Evolutionary conservation across 2,888 invertebrate species (phyloP).

Genomic region (Drosophila subquinaria): DNA sequence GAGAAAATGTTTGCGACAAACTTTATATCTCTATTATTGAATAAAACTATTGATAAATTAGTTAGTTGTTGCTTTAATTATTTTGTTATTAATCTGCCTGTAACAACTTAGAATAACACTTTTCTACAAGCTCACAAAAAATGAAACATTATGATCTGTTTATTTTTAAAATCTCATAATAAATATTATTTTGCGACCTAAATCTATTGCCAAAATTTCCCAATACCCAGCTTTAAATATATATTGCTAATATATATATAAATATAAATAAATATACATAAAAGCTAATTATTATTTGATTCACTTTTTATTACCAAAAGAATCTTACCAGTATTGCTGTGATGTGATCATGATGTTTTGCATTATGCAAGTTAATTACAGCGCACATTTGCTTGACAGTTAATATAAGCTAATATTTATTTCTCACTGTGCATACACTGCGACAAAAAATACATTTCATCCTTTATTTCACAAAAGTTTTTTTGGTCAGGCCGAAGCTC

Average conservation of each 20-base stretch:
- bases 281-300: neutral
- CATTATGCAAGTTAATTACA: slow-evolving; percentile 48
- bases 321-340: slow-evolving; percentile 78
- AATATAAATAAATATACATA: neutral
- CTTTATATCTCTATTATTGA: neutral
- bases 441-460: slow-evolving; percentile 20
- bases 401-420: slow-evolving; percentile 10
- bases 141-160: no score
- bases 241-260: no score
- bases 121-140: no score
- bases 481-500: slow-evolving; percentile 7
- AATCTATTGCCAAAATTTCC: neutral
- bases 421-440: slow-evolving; percentile 17
- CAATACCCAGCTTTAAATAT: neutral
- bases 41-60: neutral
- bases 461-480: neutral
- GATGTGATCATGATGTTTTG: slow-evolving; percentile 69
- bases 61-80: neutral
- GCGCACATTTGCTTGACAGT: slow-evolving; percentile 21
- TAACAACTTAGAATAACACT: no score
- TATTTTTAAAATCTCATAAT: no score
- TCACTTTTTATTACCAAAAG: neutral
- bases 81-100: neutral
- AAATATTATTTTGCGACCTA: no score
- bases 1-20: neutral